Percentiles rank a stretch among this genome's conserved stretches.
Conservation (phyloP, 1,140 invertebrate genomes). For the Ceratosolen fusciceps region DNA sequence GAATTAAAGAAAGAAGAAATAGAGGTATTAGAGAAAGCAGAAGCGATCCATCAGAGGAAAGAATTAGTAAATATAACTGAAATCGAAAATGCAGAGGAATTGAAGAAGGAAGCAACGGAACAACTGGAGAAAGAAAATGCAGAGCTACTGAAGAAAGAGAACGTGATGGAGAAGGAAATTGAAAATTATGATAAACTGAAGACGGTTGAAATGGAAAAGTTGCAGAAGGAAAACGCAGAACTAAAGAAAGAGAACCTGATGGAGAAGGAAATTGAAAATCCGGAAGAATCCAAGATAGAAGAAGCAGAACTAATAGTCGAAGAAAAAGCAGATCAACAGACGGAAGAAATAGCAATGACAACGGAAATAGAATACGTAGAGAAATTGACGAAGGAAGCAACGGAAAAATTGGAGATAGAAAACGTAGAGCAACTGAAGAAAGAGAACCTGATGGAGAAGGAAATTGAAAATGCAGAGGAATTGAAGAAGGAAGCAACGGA, state of each 20-base stretch:
- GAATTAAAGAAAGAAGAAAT: conserved; percentile 43
- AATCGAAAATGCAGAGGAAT: conserved; percentile 24
- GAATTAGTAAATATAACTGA: too few species aligned
- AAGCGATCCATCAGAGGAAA: too few species aligned
- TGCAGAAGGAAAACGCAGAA: too few species aligned
- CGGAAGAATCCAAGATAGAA: neutral
- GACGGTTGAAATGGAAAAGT: too few species aligned
- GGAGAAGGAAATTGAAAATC: too few species aligned
- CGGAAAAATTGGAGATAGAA: neutral
- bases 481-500: conserved; percentile 19
- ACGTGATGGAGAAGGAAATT: too few species aligned
- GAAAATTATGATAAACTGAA: too few species aligned
- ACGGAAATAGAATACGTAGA: neutral
- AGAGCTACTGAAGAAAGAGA: too few species aligned
- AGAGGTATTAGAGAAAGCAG: too few species aligned
- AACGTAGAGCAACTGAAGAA: neutral
- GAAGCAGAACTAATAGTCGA: neutral
- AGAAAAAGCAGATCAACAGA: neutral
- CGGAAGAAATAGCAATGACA: neutral
- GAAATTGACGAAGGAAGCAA: neutral
- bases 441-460: neutral
- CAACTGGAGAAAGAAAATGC: conserved; percentile 41
- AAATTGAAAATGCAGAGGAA: conserved; percentile 1
- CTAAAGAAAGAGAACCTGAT: too few species aligned
- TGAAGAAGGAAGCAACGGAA: conserved; percentile 46